Conservation (phyloP, 2,797 vertebrate species). For the Peromyscus aztecus region DNA sequence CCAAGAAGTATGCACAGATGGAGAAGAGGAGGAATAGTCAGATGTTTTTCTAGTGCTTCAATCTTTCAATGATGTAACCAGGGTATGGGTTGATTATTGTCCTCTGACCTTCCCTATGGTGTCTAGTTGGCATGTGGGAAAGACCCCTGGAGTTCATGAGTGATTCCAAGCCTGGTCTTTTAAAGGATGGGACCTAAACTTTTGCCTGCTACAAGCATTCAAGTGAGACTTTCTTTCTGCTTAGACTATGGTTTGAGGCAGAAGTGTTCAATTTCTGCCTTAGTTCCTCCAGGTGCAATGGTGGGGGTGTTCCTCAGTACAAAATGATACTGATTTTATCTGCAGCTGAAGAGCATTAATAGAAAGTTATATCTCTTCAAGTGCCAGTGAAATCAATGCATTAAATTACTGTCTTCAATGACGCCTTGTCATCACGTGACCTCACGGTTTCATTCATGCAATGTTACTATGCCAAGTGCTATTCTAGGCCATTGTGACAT, state of each 20-base stretch:
- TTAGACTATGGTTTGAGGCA: not conserved
- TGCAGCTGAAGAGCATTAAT: not conserved
- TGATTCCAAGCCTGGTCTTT: not conserved
- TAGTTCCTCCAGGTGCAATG: not conserved
- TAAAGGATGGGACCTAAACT: not conserved
- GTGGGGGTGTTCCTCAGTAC: not conserved
- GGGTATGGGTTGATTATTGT: not conserved
- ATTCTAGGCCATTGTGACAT: not conserved
- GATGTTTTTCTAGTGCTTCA: not conserved
- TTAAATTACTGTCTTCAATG: not conserved
- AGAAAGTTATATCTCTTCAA: not conserved
- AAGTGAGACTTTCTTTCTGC: not conserved
- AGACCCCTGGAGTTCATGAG: not conserved
- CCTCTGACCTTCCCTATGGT: not conserved
- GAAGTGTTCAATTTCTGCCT: not conserved
- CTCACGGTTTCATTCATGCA: conserved; percentile 21
- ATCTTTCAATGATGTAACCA: not conserved
- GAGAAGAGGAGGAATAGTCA: not conserved
- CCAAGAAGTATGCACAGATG: not conserved
- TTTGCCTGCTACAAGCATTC: not conserved
- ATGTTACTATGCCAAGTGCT: not conserved
- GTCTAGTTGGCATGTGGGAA: not conserved
- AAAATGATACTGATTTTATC: not conserved
- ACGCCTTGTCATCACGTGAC: not conserved
- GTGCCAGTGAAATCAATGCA: not conserved